Conservation (phyloP, 2,888 invertebrate genomes). For the Agelastica alni region DNA sequence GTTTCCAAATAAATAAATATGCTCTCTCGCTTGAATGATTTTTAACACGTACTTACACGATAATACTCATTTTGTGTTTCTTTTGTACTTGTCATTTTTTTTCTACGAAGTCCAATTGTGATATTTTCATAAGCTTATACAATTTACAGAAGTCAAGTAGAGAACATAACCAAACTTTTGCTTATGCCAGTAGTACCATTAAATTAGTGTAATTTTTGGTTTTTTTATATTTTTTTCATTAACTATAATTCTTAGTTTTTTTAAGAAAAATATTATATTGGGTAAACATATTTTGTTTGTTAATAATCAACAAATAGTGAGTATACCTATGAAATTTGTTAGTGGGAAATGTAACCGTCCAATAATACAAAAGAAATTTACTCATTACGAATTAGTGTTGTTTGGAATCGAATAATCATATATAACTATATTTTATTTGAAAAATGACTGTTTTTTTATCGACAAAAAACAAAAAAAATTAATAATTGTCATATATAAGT, state of each 20-base stretch:
- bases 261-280: conserved; percentile 12
- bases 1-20: conserved; percentile 3
- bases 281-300: conserved; percentile 12
- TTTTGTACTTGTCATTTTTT: conserved; percentile 31
- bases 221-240: conserved; percentile 23
- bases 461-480: too few species aligned
- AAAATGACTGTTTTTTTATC: too few species aligned
- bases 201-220: conserved; percentile 39
- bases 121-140: conserved; percentile 46
- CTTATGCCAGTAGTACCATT: conserved; percentile 52
- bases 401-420: not conserved
- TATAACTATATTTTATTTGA: conserved; percentile 2
- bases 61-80: conserved; percentile 41
- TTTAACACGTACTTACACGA: conserved; percentile 42
- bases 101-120: conserved; percentile 41
- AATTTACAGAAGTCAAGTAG: conserved; percentile 39
- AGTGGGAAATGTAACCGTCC: conserved; percentile 19
- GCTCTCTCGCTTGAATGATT: conserved; percentile 36
- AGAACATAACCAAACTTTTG: conserved; percentile 49
- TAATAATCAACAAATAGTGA: conserved; percentile 18
- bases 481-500: too few species aligned
- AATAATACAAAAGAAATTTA: conserved; percentile 7
- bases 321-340: too few species aligned
- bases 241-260: conserved; percentile 23
- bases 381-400: conserved; percentile 3